phyloP scores from a whole-genome alignment of 2,797 vertebrate genomes.

The Fratercula arctica region DNA sequence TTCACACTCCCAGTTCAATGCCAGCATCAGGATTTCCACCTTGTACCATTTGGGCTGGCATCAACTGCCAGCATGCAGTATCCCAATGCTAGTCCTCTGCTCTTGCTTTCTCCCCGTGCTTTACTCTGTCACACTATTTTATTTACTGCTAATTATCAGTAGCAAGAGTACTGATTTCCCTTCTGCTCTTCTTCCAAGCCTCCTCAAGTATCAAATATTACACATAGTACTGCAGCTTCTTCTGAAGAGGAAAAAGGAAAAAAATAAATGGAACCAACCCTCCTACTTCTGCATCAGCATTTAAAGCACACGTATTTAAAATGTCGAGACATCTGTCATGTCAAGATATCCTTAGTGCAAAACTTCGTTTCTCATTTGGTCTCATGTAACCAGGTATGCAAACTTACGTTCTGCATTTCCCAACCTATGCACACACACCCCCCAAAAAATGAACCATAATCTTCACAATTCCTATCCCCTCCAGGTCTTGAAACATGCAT shows the following conservation, averaged over 20 bases:
- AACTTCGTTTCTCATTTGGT: not conserved
- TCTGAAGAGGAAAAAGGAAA: not conserved
- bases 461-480: not conserved
- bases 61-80: not conserved
- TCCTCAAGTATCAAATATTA: not conserved
- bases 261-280: not conserved
- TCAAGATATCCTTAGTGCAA: not conserved
- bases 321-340: not conserved
- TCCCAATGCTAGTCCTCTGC: not conserved
- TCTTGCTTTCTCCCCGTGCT: not conserved
- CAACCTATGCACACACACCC: not conserved
- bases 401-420: not conserved
- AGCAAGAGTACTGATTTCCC: not conserved
- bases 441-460: not conserved
- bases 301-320: not conserved
- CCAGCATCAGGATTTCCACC: not conserved
- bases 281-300: not conserved
- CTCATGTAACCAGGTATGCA: not conserved
- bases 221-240: not conserved
- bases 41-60: not conserved
- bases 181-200: not conserved
- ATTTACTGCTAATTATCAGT: not conserved
- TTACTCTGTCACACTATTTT: not conserved
- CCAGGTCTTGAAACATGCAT: not conserved
- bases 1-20: not conserved